A percentile compares a stretch with the other conserved stretches of the same genome.
phyloP scores from a whole-genome alignment of 2,888 invertebrate species.

The Nomada fabriciana region DNA sequence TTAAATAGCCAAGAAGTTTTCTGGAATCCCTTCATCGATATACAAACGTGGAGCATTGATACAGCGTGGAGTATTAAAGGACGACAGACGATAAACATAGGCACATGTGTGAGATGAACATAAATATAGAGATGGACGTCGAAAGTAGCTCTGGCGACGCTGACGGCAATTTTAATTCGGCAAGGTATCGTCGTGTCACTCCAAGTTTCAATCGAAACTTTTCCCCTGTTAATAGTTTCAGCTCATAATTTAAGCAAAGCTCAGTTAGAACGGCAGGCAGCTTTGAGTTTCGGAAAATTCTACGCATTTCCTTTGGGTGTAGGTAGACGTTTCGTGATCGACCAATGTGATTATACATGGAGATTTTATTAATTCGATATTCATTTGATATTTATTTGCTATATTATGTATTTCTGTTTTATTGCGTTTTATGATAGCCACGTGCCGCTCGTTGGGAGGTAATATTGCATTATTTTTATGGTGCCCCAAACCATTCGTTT shows the following conservation, averaged over 20 bases:
- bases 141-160: constrained; percentile 44
- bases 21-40: constrained; percentile 1
- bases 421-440: too few species aligned
- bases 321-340: too few species aligned
- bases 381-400: too few species aligned
- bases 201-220: neutral
- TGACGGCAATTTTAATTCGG: constrained; percentile 9
- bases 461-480: too few species aligned
- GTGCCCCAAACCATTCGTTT: too few species aligned
- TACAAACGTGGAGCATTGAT: neutral
- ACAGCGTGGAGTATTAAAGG: constrained; percentile 32
- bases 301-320: too few species aligned
- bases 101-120: constrained; percentile 33
- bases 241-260: neutral
- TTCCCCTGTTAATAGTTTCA: neutral
- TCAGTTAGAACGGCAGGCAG: too few species aligned
- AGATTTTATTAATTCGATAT: too few species aligned
- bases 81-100: constrained; percentile 41
- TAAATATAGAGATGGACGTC: constrained; percentile 50
- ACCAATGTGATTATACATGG: too few species aligned
- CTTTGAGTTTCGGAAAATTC: too few species aligned
- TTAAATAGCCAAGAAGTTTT: neutral
- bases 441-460: too few species aligned
- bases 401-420: too few species aligned
- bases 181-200: neutral